phyloP scores from a whole-genome alignment of 2,888 invertebrate species.

The Pseudeuparius sepicola region DNA sequence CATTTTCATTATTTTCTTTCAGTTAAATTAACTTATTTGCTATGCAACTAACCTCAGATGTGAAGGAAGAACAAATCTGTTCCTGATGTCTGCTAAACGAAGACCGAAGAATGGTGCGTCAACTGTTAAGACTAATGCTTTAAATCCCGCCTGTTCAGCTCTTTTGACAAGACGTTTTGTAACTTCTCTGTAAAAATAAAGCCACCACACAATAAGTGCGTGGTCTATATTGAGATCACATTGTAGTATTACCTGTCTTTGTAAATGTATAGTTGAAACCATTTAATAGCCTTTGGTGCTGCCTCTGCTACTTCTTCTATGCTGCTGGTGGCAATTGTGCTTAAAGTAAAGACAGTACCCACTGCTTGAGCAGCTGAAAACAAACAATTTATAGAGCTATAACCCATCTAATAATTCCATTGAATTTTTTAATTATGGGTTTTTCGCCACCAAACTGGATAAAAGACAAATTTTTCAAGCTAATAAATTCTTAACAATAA shows the following conservation, averaged over 20 bases:
- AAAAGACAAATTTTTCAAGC: no score
- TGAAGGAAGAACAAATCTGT: slow-evolving; percentile 71
- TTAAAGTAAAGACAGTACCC: slow-evolving; percentile 69
- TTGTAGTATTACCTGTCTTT: slow-evolving; percentile 73
- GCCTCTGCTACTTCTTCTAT: slow-evolving; percentile 78
- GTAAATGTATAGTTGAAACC: slow-evolving; percentile 91
- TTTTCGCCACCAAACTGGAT: slow-evolving; percentile 1
- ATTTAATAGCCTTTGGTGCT: slow-evolving; percentile 66
- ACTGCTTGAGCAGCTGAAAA: slow-evolving; percentile 63
- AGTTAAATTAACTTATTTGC: slow-evolving; percentile 1
- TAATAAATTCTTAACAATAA: no score
- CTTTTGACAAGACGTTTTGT: slow-evolving; percentile 61
- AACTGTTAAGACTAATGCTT: slow-evolving; percentile 78
- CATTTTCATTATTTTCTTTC: neutral
- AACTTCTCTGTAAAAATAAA: slow-evolving; percentile 47
- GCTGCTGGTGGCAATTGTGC: slow-evolving; percentile 78
- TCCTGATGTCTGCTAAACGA: slow-evolving; percentile 69
- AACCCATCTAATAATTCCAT: no score
- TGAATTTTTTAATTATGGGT: no score
- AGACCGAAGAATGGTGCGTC: slow-evolving; percentile 84
- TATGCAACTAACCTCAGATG: slow-evolving; percentile 55
- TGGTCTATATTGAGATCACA: no score
- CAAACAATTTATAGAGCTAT: neutral
- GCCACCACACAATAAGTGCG: no score
- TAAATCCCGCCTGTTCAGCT: slow-evolving; percentile 76